These are phyloP conservation scores for Diachasmimorpha longicaudata DNA, from an alignment of 1,140 invertebrate genomes.

Conservation along the genomic window DNA sequence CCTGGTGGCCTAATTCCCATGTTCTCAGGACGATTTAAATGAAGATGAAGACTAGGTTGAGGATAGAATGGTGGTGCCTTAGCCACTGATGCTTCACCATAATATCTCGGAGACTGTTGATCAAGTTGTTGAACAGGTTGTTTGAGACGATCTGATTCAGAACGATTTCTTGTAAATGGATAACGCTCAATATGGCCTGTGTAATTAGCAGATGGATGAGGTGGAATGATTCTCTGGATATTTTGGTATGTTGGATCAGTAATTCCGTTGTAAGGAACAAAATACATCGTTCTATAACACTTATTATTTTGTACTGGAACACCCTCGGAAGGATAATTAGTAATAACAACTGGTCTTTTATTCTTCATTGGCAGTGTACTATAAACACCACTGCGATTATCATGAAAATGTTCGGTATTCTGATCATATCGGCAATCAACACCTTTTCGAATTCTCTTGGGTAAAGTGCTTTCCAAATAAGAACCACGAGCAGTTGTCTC, in stretches of 20 bases:
- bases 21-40: slow-evolving; percentile 53
- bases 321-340: slow-evolving; percentile 40
- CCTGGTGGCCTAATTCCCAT: slow-evolving; percentile 36
- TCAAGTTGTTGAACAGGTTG: background rate
- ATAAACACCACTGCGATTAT: slow-evolving; percentile 21
- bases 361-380: slow-evolving; percentile 40
- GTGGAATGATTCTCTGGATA: slow-evolving; percentile 55
- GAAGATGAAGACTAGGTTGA: slow-evolving; percentile 46
- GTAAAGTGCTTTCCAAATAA: slow-evolving; percentile 46
- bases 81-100: background rate
- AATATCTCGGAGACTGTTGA: background rate
- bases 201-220: slow-evolving; percentile 54
- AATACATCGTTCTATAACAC: slow-evolving; percentile 70
- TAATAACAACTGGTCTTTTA: slow-evolving; percentile 38
- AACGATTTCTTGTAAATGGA: slow-evolving; percentile 47
- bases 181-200: slow-evolving; percentile 57
- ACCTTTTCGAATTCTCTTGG: slow-evolving; percentile 24
- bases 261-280: slow-evolving; percentile 74
- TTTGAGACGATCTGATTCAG: slow-evolving; percentile 34
- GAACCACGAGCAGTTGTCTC: slow-evolving; percentile 36
- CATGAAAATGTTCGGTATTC: slow-evolving; percentile 33
- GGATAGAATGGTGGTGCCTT: slow-evolving; percentile 24
- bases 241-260: slow-evolving; percentile 59
- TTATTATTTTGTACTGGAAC: slow-evolving; percentile 41
- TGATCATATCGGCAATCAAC: slow-evolving; percentile 27